These are phyloP conservation scores for Abscondita cerata DNA, from an alignment of 2,888 invertebrate species.

Conservation along the genomic window DNA sequence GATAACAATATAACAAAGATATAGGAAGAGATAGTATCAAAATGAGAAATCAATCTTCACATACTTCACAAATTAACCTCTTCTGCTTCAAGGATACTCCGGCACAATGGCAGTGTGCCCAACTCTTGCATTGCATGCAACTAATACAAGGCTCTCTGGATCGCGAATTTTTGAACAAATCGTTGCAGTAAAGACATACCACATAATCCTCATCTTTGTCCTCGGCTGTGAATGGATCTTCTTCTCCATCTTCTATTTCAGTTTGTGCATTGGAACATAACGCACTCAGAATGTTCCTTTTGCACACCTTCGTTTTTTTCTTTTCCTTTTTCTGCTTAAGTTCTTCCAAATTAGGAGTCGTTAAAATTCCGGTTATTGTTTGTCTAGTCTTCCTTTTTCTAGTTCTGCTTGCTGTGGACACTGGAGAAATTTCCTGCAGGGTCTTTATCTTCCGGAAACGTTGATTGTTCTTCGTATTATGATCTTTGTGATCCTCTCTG, in stretches of 20 bases:
- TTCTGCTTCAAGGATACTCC: not conserved
- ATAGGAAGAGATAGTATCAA: not conserved
- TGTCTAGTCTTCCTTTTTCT: not conserved
- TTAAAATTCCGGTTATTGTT: not conserved
- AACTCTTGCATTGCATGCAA: not conserved
- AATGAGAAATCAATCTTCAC: not conserved
- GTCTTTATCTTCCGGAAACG: too few species aligned
- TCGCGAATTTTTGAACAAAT: not conserved
- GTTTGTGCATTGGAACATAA: not conserved
- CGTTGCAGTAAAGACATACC: not conserved
- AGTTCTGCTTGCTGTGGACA: not conserved
- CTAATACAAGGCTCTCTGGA: conserved; percentile 1
- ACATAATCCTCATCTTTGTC: not conserved
- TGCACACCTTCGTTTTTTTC: not conserved
- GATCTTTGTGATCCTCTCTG: not conserved
- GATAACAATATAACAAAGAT: not conserved
- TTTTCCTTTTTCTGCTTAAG: not conserved
- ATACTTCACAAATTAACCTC: too few species aligned
- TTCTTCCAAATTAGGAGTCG: not conserved
- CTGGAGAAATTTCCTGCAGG: conserved; percentile 3
- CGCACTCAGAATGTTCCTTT: not conserved
- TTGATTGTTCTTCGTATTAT: not conserved
- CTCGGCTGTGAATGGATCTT: not conserved
- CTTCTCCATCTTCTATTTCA: not conserved
- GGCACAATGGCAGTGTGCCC: not conserved